Evolutionary conservation across 2,888 invertebrate genomes (phyloP).

Genomic region (Darwinula stevensoni): DNA sequence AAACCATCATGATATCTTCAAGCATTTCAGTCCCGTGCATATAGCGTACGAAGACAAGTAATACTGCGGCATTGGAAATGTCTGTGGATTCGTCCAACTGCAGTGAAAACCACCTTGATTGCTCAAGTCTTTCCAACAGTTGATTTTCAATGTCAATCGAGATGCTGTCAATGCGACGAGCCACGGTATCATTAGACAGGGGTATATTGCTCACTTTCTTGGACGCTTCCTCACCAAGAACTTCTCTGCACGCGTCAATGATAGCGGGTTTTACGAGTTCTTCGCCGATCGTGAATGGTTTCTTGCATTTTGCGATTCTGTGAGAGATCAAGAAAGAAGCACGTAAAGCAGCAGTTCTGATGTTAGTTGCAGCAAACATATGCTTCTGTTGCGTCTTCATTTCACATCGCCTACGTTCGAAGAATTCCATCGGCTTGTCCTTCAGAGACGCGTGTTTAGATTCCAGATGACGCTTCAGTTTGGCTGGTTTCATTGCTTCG

Average conservation of each 20-base stretch:
- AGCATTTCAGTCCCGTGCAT: slow-evolving; percentile 6
- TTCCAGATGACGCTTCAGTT: not conserved
- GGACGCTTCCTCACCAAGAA: slow-evolving; percentile 6
- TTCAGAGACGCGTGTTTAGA: not conserved
- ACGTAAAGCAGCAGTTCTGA: not conserved
- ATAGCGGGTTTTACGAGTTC: slow-evolving; percentile 8
- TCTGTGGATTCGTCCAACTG: slow-evolving; percentile 8
- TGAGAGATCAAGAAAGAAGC: not conserved
- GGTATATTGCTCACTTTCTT: slow-evolving; percentile 5
- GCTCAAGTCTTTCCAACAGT: slow-evolving; percentile 1
- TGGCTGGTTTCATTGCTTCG: not conserved
- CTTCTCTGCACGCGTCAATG: slow-evolving; percentile 6
- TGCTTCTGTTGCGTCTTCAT: not conserved
- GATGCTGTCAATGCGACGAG: slow-evolving; percentile 6
- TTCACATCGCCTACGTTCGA: not conserved
- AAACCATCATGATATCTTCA: slow-evolving; percentile 11
- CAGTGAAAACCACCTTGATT: slow-evolving; percentile 5
- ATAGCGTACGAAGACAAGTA: slow-evolving; percentile 7
- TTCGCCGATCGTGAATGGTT: slow-evolving; percentile 9
- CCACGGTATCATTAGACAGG: slow-evolving; percentile 7
- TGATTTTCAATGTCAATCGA: slow-evolving; percentile 6
- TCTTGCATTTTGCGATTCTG: slow-evolving; percentile 8
- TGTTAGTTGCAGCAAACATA: not conserved
- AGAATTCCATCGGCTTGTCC: not conserved
- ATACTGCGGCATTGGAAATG: slow-evolving; percentile 6